phyloP scores from a whole-genome alignment of 2,888 invertebrate species.

The Rhimphoctona megacephalus region DNA sequence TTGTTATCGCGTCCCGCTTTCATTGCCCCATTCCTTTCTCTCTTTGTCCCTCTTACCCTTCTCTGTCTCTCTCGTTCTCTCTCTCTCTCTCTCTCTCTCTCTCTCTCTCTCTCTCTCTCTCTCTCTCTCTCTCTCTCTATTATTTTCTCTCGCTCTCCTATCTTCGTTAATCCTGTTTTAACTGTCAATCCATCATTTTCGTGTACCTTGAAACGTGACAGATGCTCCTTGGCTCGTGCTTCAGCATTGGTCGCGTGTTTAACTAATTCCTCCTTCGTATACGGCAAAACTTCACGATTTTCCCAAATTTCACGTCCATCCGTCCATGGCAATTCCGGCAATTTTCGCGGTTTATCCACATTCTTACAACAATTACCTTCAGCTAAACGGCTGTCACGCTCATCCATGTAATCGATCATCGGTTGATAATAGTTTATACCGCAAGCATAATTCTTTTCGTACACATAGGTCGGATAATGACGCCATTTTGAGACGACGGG shows the following conservation, averaged over 20 bases:
- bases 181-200: conserved; percentile 25
- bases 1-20: conserved; percentile 65
- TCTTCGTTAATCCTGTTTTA: conserved; percentile 40
- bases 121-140: conserved; percentile 12
- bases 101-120: conserved; percentile 16
- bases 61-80: conserved; percentile 11
- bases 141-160: conserved; percentile 12
- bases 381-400: conserved; percentile 86
- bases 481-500: conserved; percentile 82
- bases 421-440: conserved; percentile 95
- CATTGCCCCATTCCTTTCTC: conserved; percentile 65
- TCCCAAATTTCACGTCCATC: conserved; percentile 85
- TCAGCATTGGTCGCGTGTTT: conserved; percentile 89
- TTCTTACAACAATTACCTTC: conserved; percentile 86
- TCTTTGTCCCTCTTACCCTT: conserved; percentile 1
- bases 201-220: conserved; percentile 86
- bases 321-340: conserved; percentile 89
- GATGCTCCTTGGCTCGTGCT: conserved; percentile 89
- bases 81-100: conserved; percentile 41
- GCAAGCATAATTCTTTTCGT: conserved; percentile 93
- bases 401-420: conserved; percentile 94
- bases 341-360: conserved; percentile 82
- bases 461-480: conserved; percentile 87
- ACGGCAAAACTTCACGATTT: conserved; percentile 88
- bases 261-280: conserved; percentile 89